Evolutionary conservation across 2,113 vertebrate genomes (phyloP), one percentile per base, ranked within the genome.

Genomic region (Myiozetetes cayanensis): DNA sequence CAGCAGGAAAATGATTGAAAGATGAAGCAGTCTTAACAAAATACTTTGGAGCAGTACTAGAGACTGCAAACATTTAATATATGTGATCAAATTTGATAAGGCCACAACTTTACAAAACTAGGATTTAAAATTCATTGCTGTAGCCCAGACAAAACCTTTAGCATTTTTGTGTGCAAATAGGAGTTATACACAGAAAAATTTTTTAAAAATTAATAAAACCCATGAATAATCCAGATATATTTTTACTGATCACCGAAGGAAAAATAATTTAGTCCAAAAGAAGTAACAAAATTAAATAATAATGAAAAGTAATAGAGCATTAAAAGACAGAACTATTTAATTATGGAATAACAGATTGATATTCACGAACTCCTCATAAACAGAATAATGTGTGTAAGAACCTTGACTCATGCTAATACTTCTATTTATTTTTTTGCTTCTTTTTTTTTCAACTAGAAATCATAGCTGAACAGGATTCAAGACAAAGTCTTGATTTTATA

Each of bases 231-330:
- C 53, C 71, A 90, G 77, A 39, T 47, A 22, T 13, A 82, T 93
- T 96, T 97, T 72, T 94, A 66, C 66, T 93, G 37, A 94, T 95
- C 77, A 95, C 12, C 92, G 35, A 47, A 91, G 61, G 19, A 71
- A 94, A 97, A 79, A 90, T 75, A 93, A 94, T 95, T 91, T 92
- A 95, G 43, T 93, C 8, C 41, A 83, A 78, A 91, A 85, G 63
- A 91, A 44, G 49, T 89, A 93, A 88, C 21, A 75, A 80, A 96
- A 96, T 87, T 66, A 94, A 88, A 94, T 87, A 85, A 96, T 68
- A 90, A 83, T 73, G 10, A 95, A 93, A 90, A 56, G 67, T 43
- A 94, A 94, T 28, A 78, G 41, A 96, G n/a, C 46, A 93, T 85
- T 93, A 84, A 96, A 93, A 93, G 43, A 85, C 79, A 96, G 67